phyloP scores from a whole-genome alignment of 2,797 vertebrate species.

The Taeniopygia guttata region DNA sequence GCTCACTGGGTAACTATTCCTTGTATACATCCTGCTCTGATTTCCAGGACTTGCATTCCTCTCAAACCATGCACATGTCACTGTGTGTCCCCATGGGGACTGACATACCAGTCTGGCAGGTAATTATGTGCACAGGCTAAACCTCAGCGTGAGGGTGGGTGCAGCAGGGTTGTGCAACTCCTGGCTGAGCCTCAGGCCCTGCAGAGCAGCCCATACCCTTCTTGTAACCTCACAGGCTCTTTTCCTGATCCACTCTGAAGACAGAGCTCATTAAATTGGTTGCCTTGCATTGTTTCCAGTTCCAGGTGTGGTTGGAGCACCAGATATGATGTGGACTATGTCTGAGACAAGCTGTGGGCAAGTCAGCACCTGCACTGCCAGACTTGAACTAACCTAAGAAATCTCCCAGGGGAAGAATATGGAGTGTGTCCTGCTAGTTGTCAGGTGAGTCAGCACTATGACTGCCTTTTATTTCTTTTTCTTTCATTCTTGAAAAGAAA shows the following conservation, averaged over 20 bases:
- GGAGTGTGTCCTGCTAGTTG: background rate
- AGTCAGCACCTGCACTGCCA: background rate
- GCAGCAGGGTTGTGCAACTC: background rate
- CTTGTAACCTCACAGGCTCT: background rate
- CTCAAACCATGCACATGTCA: background rate
- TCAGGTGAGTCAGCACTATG: conserved; percentile 1
- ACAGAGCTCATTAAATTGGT: background rate
- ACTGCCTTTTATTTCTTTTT: background rate
- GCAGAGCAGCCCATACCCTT: background rate
- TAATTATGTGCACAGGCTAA: background rate
- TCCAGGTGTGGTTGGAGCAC: conserved; percentile 23
- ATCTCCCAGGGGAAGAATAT: background rate
- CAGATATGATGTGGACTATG: background rate
- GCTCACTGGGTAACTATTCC: background rate
- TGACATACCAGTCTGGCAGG: background rate
- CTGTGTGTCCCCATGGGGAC: background rate
- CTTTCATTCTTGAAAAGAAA: background rate
- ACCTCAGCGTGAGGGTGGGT: background rate
- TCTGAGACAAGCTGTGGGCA: conserved; percentile 9
- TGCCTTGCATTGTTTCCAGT: background rate
- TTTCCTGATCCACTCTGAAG: background rate
- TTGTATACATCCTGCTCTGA: background rate
- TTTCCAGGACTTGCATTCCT: background rate
- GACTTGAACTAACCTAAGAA: background rate
- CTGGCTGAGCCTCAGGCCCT: background rate